phyloP scores from a whole-genome alignment of 2,797 vertebrate genomes.

The Fratercula arctica region DNA sequence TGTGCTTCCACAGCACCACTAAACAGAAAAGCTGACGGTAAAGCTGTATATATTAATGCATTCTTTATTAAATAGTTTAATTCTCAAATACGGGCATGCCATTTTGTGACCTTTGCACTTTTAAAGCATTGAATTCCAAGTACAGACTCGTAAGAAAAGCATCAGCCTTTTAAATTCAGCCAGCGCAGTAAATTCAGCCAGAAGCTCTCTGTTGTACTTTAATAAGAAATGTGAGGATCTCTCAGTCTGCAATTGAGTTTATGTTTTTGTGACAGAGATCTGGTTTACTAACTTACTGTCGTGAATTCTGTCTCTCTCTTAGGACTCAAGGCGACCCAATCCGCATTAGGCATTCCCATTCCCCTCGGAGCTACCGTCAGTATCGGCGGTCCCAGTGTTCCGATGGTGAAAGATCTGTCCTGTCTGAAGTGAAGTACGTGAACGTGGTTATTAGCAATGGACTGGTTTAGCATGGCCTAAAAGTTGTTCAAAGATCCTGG shows the following conservation, averaged over 20 bases:
- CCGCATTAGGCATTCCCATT: slow-evolving; percentile 87
- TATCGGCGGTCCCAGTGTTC: slow-evolving; percentile 87
- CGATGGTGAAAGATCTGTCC: slow-evolving; percentile 87
- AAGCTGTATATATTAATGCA: not conserved
- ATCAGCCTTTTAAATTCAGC: not conserved
- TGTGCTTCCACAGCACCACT: not conserved
- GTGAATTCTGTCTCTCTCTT: not conserved
- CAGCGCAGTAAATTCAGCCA: not conserved
- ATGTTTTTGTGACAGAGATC: not conserved
- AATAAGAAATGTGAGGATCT: not conserved
- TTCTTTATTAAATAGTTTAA: not conserved
- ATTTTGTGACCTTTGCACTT: not conserved
- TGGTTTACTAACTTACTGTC: not conserved
- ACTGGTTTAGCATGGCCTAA: not conserved
- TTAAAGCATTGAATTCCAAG: not conserved
- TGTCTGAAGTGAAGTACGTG: slow-evolving; percentile 89
- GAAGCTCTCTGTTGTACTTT: not conserved
- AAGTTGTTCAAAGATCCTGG: not conserved
- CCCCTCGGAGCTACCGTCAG: slow-evolving; percentile 86
- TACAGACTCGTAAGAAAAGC: not conserved
- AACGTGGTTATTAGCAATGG: not conserved
- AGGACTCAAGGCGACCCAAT: slow-evolving; percentile 89
- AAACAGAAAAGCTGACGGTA: not conserved
- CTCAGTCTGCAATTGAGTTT: not conserved
- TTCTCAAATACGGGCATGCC: not conserved